Evolutionary conservation across 2,888 invertebrate genomes (phyloP), one percentile per base, ranked within the genome.

Genomic region (Cryptophagus acutangulus): DNA sequence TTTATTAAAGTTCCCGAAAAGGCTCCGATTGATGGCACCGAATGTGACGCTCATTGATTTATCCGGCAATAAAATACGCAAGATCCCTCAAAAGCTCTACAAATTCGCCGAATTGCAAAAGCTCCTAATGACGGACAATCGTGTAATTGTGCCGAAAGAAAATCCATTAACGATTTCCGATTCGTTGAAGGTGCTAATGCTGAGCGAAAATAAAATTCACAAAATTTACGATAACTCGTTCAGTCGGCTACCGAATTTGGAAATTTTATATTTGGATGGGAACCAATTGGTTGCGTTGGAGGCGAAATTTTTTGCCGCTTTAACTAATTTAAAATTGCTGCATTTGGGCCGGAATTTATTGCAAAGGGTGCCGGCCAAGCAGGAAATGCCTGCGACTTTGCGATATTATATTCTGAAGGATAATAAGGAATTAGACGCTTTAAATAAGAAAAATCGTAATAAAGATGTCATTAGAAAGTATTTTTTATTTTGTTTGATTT

Each of bases 201-300:
- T 67, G 36, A 66, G 60, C 41, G 51, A 54, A 30, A 67, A 67
- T 43, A 51, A 54, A 17, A 63, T 67, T 17, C 42, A 40, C 13
- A 49, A 42, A 4, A 40, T 66, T 14, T 51, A 53, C 30, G 44
- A 50, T 9, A 34, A 48, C 15, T 61, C 64, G 6, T 67, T 67
- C 34, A 37, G 40, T 3, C 51, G 51, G 29, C 39, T 63, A 38
- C 58, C 61, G 8, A 43, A 45, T 10, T 40, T 67, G 33, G 53
- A 55, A 41, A 58, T 62, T 13, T 43, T 67, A 18, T 66, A 64
- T 52, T 52, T 67, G 46, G 63, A 67, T 41, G 51, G 58, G 10
- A 67, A 67, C 42, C 49, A 48, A 12, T 33, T 66, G 31, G 52
- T 45, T 13, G 45, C 36, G 31, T 42, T 67, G 16, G 41, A 45